Conservation (phyloP, 2,888 invertebrate species). For the Herminia tarsipennalis region DNA sequence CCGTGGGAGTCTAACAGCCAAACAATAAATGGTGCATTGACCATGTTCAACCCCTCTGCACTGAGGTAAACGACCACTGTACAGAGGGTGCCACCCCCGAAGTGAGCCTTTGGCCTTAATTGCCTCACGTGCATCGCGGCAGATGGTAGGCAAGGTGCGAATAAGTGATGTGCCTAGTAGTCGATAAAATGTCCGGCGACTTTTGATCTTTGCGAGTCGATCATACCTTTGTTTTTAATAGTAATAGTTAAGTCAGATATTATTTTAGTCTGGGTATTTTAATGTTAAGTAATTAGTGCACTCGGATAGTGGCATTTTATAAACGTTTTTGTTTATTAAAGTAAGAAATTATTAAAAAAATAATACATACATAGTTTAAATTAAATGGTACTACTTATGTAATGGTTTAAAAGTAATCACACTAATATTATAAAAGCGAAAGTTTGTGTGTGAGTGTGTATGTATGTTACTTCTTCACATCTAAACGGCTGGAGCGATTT, state of each 20-base stretch:
- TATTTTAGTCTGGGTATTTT: background rate
- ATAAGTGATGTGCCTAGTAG: constrained; percentile 72
- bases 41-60: constrained; percentile 69
- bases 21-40: constrained; percentile 67
- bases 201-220: constrained; percentile 33
- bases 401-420: no score
- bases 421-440: no score
- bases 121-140: constrained; percentile 80
- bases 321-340: no score
- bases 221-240: background rate
- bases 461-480: no score
- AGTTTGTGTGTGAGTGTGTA: no score
- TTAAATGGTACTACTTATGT: no score
- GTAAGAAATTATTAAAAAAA: no score
- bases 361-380: no score
- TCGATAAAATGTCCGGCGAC: constrained; percentile 62
- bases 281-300: no score
- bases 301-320: no score
- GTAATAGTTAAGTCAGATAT: background rate
- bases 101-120: constrained; percentile 67
- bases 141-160: constrained; percentile 84
- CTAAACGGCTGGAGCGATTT: no score
- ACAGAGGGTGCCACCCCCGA: constrained; percentile 82
- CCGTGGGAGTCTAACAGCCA: constrained; percentile 53
- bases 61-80: constrained; percentile 79